phyloP scores from a whole-genome alignment of 2,888 invertebrate genomes.

The Stenotaenia linearis region DNA sequence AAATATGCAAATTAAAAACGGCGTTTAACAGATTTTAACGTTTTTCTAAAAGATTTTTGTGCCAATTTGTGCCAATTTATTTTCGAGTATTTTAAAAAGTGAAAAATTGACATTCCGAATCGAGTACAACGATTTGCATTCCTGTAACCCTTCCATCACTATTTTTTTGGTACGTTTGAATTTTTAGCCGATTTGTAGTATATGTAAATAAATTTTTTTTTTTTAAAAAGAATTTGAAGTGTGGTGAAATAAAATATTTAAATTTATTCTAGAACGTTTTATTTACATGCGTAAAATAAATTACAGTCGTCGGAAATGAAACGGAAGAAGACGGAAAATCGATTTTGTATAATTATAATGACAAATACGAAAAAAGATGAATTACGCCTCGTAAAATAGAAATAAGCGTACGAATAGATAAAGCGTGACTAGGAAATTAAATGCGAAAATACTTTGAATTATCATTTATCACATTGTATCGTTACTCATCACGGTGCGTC shows the following conservation, averaged over 20 bases:
- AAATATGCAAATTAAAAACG: too few relatives aligned
- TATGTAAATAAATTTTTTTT: slow-evolving; percentile 22
- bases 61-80: slow-evolving; percentile 6
- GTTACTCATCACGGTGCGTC: too few relatives aligned
- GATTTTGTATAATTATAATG: too few relatives aligned
- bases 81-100: background rate
- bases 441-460: too few relatives aligned
- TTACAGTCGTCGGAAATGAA: background rate
- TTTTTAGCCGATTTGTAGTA: slow-evolving; percentile 9
- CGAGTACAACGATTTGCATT: background rate
- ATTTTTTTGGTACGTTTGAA: background rate
- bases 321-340: background rate
- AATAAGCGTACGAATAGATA: too few relatives aligned
- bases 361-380: too few relatives aligned
- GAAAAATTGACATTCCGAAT: background rate
- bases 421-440: too few relatives aligned
- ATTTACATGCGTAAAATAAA: background rate
- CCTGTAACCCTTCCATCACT: background rate
- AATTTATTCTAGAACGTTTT: background rate
- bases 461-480: too few relatives aligned
- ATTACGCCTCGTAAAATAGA: too few relatives aligned
- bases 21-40: too few relatives aligned
- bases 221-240: too few relatives aligned
- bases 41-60: background rate
- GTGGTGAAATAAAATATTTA: too few relatives aligned